phyloP scores from a whole-genome alignment of 2,113 vertebrate genomes.

The Xenotilapia longispinis region DNA sequence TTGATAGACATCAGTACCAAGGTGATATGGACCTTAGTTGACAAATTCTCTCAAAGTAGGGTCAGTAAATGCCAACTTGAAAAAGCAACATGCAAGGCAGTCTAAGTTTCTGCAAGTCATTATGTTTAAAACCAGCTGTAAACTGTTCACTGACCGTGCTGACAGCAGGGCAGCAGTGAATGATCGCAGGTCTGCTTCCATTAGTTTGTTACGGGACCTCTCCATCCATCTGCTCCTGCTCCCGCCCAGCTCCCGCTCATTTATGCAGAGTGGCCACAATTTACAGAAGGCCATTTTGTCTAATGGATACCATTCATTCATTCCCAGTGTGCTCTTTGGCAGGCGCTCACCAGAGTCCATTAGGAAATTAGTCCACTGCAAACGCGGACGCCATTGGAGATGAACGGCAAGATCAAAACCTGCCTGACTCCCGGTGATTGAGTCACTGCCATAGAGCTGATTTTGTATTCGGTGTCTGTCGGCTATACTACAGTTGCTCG shows the following conservation, averaged over 20 bases:
- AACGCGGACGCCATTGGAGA: neutral
- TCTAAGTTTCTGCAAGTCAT: neutral
- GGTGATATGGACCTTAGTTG: neutral
- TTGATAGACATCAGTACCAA: neutral
- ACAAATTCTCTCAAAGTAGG: neutral
- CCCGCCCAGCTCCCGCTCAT: neutral
- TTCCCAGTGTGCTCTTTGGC: constrained; percentile 48
- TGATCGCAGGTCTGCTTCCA: neutral
- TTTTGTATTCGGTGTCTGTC: constrained; percentile 1
- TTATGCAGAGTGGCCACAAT: constrained; percentile 45
- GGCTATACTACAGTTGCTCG: neutral
- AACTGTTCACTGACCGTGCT: neutral
- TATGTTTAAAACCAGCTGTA: constrained; percentile 5
- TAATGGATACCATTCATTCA: constrained; percentile 56
- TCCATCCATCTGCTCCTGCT: constrained; percentile 26
- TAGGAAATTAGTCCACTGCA: constrained; percentile 54
- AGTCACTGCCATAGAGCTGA: neutral
- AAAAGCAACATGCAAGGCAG: neutral
- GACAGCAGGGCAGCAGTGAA: neutral
- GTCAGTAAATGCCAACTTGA: neutral
- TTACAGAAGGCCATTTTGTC: constrained; percentile 45
- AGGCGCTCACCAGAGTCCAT: constrained; percentile 44
- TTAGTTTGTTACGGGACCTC: constrained; percentile 4
- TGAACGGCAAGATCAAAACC: constrained; percentile 35
- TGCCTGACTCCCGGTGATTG: constrained; percentile 3